A percentile compares a stretch with the other conserved stretches of the same genome.
phyloP scores from a whole-genome alignment of 1,140 invertebrate genomes.

The Dendroctonus ponderosae region DNA sequence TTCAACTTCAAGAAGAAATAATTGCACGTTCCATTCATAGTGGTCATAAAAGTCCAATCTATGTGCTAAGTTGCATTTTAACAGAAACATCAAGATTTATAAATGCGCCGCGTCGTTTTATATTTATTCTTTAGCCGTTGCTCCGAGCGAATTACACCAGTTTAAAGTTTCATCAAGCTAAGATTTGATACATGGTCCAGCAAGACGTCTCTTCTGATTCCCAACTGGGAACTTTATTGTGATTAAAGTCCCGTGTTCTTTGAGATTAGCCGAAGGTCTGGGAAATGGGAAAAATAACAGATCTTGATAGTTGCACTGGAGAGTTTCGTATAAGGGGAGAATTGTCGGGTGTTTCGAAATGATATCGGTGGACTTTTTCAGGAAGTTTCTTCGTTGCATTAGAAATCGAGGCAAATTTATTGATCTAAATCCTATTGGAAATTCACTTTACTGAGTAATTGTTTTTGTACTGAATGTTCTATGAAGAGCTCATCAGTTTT shows the following conservation, averaged over 20 bases:
- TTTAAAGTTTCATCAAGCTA: slow-evolving; percentile 25
- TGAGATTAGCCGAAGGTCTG: slow-evolving; percentile 3
- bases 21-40: too few species aligned
- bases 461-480: too few species aligned
- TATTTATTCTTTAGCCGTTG: slow-evolving; percentile 1
- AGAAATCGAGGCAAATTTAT: too few species aligned
- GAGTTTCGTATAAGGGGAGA: too few species aligned
- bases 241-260: slow-evolving; percentile 23
- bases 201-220: slow-evolving; percentile 15
- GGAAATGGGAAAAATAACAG: slow-evolving; percentile 13
- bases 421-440: too few species aligned
- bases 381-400: too few species aligned
- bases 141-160: slow-evolving; percentile 19
- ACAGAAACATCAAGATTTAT: not conserved
- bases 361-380: too few species aligned
- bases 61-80: not conserved
- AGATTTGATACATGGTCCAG: slow-evolving; percentile 27
- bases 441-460: too few species aligned
- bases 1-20: too few species aligned
- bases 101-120: not conserved
- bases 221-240: slow-evolving; percentile 25
- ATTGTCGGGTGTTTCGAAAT: too few species aligned
- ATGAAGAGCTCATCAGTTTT: too few species aligned
- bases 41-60: too few species aligned
- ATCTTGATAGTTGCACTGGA: not conserved